Evolutionary conservation across 1,140 invertebrate species (phyloP), one percentile per base, ranked within the genome.

Genomic region (Ylistrum balloti): DNA sequence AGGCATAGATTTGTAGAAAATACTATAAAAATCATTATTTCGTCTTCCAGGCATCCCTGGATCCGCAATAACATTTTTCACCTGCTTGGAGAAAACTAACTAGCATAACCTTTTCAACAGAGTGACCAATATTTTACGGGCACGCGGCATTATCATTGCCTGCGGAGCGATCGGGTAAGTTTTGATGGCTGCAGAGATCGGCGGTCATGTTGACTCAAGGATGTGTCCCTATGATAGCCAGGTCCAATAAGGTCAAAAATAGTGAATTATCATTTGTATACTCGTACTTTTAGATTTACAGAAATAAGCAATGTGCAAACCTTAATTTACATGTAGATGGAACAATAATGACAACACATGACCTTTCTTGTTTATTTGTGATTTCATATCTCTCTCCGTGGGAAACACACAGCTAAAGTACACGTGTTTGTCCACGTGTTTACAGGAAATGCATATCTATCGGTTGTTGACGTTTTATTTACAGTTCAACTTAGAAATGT

Each of bases 251-350:
- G 41, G 17, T 45, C 41, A 28, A 3, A 74, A 17, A n/a, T 74
- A n/a, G 22, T 28, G 56, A 28, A 74, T 5, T 17, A 74, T 28
- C n/a, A 17, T 28, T 74, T 74, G 22, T 28, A 74, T 28, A 28
- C 56, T 74, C 56, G 56, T 74, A 74, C 45, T 56, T 56, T 56
- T 56, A 56, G 45, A 56, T 22, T 56, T 74, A 28, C 22, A 74
- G 5, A 74, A 74, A 74, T 28, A 74, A 74, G 22, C 0, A 74
- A 48, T 48, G 15, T 17, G 45, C 20, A 17, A n/a, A 9, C 45
- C 20, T 3, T 48, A 7, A 74, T 28, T 74, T 74, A 74, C 56
- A 45, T 45, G 9, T 45, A 45, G 41, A 45, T 28, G 11, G 5
- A n/a, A 74, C 15, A 74, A 74, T 74, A 74, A 17, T 11, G 56